phyloP scores from a whole-genome alignment of 2,888 invertebrate genomes.

The Pachymerium ferrugineum region DNA sequence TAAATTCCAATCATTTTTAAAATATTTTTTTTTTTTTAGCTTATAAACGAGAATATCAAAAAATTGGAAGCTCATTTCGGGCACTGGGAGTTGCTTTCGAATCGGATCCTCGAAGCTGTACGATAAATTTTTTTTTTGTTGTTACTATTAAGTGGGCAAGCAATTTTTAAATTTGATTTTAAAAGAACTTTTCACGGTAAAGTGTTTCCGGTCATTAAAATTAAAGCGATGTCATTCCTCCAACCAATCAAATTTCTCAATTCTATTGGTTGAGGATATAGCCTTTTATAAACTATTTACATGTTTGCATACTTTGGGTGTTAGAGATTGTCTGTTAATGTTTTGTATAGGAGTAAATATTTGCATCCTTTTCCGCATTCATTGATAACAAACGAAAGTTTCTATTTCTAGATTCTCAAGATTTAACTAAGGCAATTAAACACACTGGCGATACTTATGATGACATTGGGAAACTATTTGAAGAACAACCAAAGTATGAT shows the following conservation, averaged over 20 bases:
- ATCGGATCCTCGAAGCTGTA: conserved; percentile 59
- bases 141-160: no score
- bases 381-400: conserved; percentile 24
- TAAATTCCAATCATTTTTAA: neutral
- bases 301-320: no score
- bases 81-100: conserved; percentile 77
- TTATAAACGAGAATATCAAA: conserved; percentile 84
- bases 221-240: no score
- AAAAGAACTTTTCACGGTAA: no score
- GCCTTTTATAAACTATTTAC: neutral
- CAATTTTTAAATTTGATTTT: no score
- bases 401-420: conserved; percentile 36
- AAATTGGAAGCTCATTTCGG: conserved; percentile 80
- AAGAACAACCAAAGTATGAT: conserved; percentile 82
- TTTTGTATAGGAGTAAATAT: no score
- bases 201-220: no score
- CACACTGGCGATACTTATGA: conserved; percentile 84
- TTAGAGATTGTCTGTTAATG: no score
- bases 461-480: conserved; percentile 79
- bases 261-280: no score
- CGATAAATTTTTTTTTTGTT: no score
- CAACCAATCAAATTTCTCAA: no score
- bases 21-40: conserved; percentile 45
- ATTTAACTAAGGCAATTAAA: conserved; percentile 70
- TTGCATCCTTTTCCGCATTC: no score